Conservation (phyloP, 2,113 vertebrate species). For the Rhagologus leucostigma region DNA sequence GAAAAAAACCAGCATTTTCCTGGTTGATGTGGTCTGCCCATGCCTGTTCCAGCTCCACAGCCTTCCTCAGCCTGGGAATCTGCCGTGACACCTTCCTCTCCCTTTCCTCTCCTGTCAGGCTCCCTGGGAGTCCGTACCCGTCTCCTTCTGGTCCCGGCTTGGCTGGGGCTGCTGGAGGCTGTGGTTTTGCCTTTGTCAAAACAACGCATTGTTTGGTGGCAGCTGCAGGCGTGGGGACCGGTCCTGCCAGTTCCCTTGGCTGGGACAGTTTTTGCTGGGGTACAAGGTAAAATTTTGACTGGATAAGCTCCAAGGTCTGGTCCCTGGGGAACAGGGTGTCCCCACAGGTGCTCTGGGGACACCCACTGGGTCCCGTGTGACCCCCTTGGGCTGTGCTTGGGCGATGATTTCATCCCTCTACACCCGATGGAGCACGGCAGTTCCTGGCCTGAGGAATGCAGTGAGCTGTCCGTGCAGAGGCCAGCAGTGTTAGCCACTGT, state of each 20-base stretch:
- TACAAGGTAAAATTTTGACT: not conserved
- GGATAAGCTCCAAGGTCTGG: not conserved
- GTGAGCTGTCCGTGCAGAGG: fast-evolving
- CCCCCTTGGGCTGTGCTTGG: not conserved
- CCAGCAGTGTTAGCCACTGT: not conserved
- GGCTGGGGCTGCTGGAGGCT: not conserved
- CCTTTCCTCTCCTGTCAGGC: not conserved
- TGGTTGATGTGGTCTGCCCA: fast-evolving
- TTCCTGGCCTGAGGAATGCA: not conserved
- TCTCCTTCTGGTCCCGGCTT: not conserved
- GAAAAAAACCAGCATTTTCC: not conserved
- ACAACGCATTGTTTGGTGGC: not conserved
- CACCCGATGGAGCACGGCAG: not conserved
- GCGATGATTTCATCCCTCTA: not conserved
- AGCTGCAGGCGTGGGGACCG: not conserved
- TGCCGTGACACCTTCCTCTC: not conserved
- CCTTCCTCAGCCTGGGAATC: not conserved
- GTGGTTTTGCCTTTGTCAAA: not conserved
- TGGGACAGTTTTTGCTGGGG: not conserved
- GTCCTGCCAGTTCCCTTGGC: not conserved
- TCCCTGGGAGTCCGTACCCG: too few species aligned
- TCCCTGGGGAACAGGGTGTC: not conserved
- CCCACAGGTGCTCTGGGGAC: not conserved
- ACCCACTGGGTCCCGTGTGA: not conserved
- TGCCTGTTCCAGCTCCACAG: not conserved